A percentile compares a stretch with the other conserved stretches of the same genome.
These are phyloP conservation scores for Silurus meridionalis DNA, from an alignment of 2,113 vertebrate species.

Conservation along the genomic window DNA sequence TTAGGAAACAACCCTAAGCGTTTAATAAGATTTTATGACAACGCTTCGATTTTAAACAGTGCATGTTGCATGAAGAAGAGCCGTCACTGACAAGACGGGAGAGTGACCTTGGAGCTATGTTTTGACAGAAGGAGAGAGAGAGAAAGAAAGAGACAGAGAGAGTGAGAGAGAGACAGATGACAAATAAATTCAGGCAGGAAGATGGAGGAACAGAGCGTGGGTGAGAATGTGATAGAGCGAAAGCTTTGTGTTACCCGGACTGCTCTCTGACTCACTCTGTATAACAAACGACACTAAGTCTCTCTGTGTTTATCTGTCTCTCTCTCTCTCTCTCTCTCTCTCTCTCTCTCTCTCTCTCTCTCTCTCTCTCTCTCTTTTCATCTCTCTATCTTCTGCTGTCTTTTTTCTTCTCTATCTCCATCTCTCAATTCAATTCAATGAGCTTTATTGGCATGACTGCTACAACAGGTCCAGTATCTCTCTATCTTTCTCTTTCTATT, in stretches of 20 bases:
- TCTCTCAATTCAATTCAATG: background rate
- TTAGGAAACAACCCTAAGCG: constrained; percentile 10
- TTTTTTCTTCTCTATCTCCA: background rate
- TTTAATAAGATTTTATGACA: constrained; percentile 40
- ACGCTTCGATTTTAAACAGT: constrained; percentile 11
- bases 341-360: background rate
- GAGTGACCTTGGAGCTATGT: constrained; percentile 31
- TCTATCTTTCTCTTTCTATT: background rate
- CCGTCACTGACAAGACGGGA: constrained; percentile 19
- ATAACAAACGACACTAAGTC: constrained; percentile 37
- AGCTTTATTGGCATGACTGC: background rate
- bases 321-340: background rate
- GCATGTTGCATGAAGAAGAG: constrained; percentile 20
- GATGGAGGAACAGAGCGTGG: constrained; percentile 10
- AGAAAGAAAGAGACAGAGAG: constrained; percentile 8
- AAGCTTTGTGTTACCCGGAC: constrained; percentile 29
- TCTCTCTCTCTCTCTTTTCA: background rate
- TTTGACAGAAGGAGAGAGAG: background rate
- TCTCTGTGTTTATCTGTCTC: background rate
- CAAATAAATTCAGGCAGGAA: constrained; percentile 24
- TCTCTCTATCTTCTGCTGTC: background rate
- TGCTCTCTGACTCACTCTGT: constrained; percentile 38
- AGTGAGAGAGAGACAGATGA: background rate
- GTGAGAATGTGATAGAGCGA: background rate
- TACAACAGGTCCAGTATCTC: background rate